These are phyloP conservation scores for Gallirallus australis DNA, from an alignment of 2,797 vertebrate species.

Conservation along the genomic window DNA sequence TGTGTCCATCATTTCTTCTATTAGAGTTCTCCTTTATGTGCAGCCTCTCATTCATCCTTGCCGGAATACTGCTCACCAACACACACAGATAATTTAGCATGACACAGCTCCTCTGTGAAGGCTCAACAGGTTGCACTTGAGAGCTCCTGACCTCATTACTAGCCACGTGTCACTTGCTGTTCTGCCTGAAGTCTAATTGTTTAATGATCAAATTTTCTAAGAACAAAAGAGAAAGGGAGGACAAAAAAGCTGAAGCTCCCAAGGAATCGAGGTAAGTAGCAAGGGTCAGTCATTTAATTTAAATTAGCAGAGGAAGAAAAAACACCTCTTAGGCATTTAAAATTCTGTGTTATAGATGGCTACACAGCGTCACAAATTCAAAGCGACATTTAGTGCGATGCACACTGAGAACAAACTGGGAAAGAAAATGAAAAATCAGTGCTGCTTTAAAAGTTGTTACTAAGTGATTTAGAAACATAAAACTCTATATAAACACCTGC, in stretches of 20 bases:
- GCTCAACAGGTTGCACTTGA: constrained; percentile 47
- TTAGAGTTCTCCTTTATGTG: constrained; percentile 37
- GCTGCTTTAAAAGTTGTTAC: constrained; percentile 59
- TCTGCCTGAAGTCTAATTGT: constrained; percentile 35
- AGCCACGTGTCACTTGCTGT: background rate
- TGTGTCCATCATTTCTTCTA: constrained; percentile 25
- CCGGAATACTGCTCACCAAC: constrained; percentile 47
- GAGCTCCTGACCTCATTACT: constrained; percentile 46
- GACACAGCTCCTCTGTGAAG: constrained; percentile 15
- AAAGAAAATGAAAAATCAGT: constrained; percentile 49
- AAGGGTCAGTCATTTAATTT: constrained; percentile 1
- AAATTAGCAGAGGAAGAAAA: constrained; percentile 22
- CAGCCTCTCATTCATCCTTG: constrained; percentile 20
- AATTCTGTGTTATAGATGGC: background rate
- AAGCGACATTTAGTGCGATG: constrained; percentile 45
- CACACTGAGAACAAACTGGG: constrained; percentile 1
- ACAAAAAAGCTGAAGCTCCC: background rate
- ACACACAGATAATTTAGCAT: constrained; percentile 49
- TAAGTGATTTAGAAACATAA: constrained; percentile 55
- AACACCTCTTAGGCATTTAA: constrained; percentile 8
- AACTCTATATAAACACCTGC: constrained; percentile 19
- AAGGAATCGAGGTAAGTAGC: constrained; percentile 26
- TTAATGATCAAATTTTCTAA: constrained; percentile 8
- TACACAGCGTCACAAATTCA: constrained; percentile 59
- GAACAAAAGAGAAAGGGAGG: accelerated